Evolutionary conservation across 2,797 vertebrate species (phyloP).

Genomic region (Lates japonicus): DNA sequence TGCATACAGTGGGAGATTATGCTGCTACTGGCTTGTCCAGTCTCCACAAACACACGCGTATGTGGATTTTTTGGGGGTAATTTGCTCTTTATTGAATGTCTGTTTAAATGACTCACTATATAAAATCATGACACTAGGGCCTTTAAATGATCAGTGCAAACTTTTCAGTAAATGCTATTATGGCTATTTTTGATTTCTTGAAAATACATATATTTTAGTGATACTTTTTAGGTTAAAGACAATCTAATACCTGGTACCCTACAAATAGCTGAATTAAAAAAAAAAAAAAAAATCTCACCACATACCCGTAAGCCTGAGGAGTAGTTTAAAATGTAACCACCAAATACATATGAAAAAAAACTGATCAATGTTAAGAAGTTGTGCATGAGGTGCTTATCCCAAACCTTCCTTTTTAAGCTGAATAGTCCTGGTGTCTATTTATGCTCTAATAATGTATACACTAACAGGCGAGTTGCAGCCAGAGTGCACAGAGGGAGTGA

Average conservation of each 20-base stretch:
- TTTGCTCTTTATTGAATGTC: neutral
- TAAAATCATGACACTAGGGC: neutral
- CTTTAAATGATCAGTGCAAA: neutral
- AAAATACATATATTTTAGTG: neutral
- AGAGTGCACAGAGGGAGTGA: conserved; percentile 86
- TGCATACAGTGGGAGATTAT: neutral
- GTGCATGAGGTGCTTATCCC: conserved; percentile 72
- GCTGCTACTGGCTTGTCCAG: neutral
- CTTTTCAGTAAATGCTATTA: too few species aligned
- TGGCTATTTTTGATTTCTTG: neutral
- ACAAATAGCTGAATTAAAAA: neutral
- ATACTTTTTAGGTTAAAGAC: neutral
- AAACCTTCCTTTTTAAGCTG: conserved; percentile 88
- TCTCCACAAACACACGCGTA: neutral
- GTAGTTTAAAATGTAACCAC: neutral
- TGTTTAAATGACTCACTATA: neutral
- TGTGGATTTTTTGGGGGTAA: neutral
- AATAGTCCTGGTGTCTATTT: conserved; percentile 91
- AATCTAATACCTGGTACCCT: neutral
- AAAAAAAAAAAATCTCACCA: neutral
- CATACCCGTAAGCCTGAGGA: conserved; percentile 7
- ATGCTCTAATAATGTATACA: conserved; percentile 95
- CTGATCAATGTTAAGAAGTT: conserved; percentile 27
- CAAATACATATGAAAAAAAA: neutral
- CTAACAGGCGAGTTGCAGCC: conserved; percentile 91